Base-by-base conservation (phyloP, 2,797 vertebrate species). In the Pipistrellus nathusii region DNA sequence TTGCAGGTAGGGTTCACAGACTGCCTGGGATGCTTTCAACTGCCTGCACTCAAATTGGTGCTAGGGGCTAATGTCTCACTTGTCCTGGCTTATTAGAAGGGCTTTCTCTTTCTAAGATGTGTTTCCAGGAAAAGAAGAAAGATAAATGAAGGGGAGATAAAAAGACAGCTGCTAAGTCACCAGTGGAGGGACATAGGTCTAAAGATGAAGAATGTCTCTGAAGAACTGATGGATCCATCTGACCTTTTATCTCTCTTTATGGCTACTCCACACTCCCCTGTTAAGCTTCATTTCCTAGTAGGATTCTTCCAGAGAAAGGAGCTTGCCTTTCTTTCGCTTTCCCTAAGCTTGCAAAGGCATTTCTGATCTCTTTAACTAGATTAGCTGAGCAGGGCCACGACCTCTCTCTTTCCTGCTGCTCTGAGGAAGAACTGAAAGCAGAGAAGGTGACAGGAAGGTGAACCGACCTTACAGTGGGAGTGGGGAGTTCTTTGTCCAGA, bases 31-130 rank as follows among this genome's bases (percentile, higher is more conserved):
- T 71, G n/a, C 92, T 94, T 97, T 73, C 93, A 95, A 95, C 57
- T 89, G 76, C 68, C 84, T 17, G 11, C 73, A 62, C 95, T 97
- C 91, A 97, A 96, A 95, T 78, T 77, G 38, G 77, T 96, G 91
- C 96, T 95, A 87, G 95, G 83, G 93, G 87, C 84, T 71, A 81
- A 95, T 30, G 88, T 66, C 96, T 85, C 95, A 75, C 89, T 97
- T 97, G 97, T 96, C 96, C 94, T 90, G 93, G 78, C 96, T 96
- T 35, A 6, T 98, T 98, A 98, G 95, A 93, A 94, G 96, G 27
- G 44, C 57, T 85, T 92, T 44, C 76, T 73, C 94, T 85, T 97
- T 97, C 96, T 92, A 76, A 96, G 95, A 96, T 0, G 21, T 51
- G 41, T 88, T 97, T 94, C 85, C 85, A 94, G 94, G 94, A 84